phyloP scores from a whole-genome alignment of 2,797 vertebrate species.

The Chelidonichthys spinosus region DNA sequence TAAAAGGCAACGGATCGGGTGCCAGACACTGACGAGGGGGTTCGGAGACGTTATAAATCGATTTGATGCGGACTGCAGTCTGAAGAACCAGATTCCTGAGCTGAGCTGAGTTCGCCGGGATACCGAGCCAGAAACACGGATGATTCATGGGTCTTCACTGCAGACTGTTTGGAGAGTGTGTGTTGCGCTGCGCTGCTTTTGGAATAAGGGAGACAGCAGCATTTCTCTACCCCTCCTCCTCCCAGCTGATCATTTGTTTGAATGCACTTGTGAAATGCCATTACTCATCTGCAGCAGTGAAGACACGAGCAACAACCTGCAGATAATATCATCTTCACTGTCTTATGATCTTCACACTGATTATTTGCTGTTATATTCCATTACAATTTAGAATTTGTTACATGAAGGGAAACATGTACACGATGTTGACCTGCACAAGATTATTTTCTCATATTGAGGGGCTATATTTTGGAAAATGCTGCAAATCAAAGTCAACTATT shows the following conservation, averaged over 20 bases:
- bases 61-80: slow-evolving; percentile 79
- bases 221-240: not conserved
- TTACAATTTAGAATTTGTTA: not conserved
- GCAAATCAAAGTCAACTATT: slow-evolving; percentile 29
- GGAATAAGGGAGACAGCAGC: slow-evolving; percentile 38
- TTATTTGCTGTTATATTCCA: not conserved
- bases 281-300: slow-evolving; percentile 32
- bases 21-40: slow-evolving; percentile 80
- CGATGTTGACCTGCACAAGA: not conserved
- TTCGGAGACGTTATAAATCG: slow-evolving; percentile 81
- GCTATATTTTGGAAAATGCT: not conserved
- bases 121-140: slow-evolving; percentile 67
- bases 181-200: slow-evolving; percentile 36
- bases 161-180: slow-evolving; percentile 52
- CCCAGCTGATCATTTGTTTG: slow-evolving; percentile 30
- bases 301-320: slow-evolving; percentile 9
- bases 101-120: slow-evolving; percentile 60
- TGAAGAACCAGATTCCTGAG: slow-evolving; percentile 80
- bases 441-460: slow-evolving; percentile 12
- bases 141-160: slow-evolving; percentile 73
- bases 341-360: slow-evolving; percentile 6
- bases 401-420: not conserved
- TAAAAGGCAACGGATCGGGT: slow-evolving; percentile 85
- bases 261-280: slow-evolving; percentile 11
- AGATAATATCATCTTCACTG: slow-evolving; percentile 18